Evolutionary conservation across 1,140 invertebrate genomes (phyloP), one percentile per base, ranked within the genome.

Genomic region (Aphis gossypii): DNA sequence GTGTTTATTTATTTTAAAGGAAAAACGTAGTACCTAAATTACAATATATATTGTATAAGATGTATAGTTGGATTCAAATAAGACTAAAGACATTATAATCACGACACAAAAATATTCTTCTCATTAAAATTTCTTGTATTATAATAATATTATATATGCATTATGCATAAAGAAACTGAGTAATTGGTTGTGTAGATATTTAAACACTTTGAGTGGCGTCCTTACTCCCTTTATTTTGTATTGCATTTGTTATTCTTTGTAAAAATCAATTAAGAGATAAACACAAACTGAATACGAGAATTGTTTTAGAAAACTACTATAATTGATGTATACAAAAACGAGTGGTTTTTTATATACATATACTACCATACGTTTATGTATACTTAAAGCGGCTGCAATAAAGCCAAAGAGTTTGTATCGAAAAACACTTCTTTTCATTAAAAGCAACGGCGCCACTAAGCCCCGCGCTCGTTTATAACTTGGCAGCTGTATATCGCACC

Each of bases 351-450:
- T 87, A 41, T 86, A 18, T n/a, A n/a, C 23, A 84, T 25, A 30
- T 30, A 46, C 44, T 44, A 46, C 9, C 9, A 2, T 14, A 76
- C 41, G 38, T 18, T 25, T 14, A 38, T n/a, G 86, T 51, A 30
- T 76, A 76, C 60, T n/a, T 68, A 68, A 30, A 76, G 60, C 14
- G 60, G 60, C 60, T 51, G 38, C 48, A n/a, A 48, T 54, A 30
- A 89, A 46, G 48, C n/a, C 84, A 11, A 89, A 54, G 20, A 35
- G 46, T 89, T 89, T 89, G 54, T 89, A 89, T 54, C 35, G 87
- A 54, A 89, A 89, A 89, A 89, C 48, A 89, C 88, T 89, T 89
- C 46, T 89, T 89, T 56, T 56, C 88, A 56, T 89, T 89, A 89
- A 56, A 89, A 89, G 88, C n/a, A 56, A 89, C 88, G 48, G 88